phyloP scores from a whole-genome alignment of 2,888 invertebrate genomes.

The Dyspetes luteomarginatus region DNA sequence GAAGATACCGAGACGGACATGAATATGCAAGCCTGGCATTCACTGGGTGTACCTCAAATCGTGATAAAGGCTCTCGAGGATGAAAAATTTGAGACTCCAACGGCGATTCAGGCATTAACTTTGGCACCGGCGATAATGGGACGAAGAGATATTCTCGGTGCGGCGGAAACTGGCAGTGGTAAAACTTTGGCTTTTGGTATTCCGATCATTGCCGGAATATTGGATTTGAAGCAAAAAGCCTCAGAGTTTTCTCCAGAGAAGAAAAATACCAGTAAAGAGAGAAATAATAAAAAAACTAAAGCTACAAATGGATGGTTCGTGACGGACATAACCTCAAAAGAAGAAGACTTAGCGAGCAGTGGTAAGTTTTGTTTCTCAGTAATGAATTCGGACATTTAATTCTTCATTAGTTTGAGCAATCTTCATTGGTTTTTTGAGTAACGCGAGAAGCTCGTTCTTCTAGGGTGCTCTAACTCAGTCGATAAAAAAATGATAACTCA shows the following conservation, averaged over 20 bases:
- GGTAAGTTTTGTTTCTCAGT: constrained; percentile 17
- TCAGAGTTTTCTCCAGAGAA: constrained; percentile 40
- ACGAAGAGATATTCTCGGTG: constrained; percentile 96
- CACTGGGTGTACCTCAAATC: constrained; percentile 87
- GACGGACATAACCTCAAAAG: constrained; percentile 57
- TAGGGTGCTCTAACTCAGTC: too few species aligned
- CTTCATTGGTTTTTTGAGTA: too few species aligned
- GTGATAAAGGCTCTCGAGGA: constrained; percentile 91
- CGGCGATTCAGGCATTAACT: constrained; percentile 93
- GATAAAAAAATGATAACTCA: too few species aligned
- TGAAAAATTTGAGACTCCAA: constrained; percentile 92
- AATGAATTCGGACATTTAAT: neutral
- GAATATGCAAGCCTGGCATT: constrained; percentile 87
- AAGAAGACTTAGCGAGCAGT: constrained; percentile 42
- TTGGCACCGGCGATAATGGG: constrained; percentile 94
- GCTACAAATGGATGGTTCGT: constrained; percentile 55
- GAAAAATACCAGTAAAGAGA: constrained; percentile 45
- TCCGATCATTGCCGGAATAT: constrained; percentile 94
- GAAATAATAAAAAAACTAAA: constrained; percentile 48
- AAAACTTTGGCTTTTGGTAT: constrained; percentile 99
- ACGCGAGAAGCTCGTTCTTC: too few species aligned
- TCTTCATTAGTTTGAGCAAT: too few species aligned
- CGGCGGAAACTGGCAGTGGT: constrained; percentile 99
- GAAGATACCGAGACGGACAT: constrained; percentile 80
- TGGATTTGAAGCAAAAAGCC: constrained; percentile 86